phyloP scores from a whole-genome alignment of 2,797 vertebrate genomes.

The Tinamus major region DNA sequence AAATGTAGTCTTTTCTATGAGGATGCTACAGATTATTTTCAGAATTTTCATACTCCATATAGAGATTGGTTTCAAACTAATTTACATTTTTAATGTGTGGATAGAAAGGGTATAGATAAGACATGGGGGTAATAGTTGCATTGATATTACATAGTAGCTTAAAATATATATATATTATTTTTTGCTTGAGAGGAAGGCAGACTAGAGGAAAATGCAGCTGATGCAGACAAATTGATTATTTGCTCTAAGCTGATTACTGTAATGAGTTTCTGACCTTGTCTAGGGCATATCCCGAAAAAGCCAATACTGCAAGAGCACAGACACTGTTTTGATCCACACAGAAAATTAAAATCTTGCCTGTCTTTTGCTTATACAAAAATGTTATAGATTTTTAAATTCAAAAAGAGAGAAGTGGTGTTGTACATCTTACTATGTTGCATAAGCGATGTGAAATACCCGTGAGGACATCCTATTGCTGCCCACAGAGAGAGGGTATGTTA shows the following conservation, averaged over 20 bases:
- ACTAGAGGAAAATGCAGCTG: constrained; percentile 27
- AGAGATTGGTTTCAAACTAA: constrained; percentile 28
- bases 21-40: constrained; percentile 57
- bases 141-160: not conserved
- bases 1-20: constrained; percentile 19
- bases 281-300: constrained; percentile 70
- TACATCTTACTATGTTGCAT: constrained; percentile 28
- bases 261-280: constrained; percentile 78
- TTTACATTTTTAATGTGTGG: not conserved
- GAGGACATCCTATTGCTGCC: constrained; percentile 72
- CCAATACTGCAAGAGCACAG: constrained; percentile 49
- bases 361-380: constrained; percentile 71
- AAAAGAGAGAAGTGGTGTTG: not conserved
- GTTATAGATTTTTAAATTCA: not conserved
- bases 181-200: not conserved
- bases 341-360: constrained; percentile 61
- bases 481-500: constrained; percentile 62
- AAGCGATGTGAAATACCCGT: constrained; percentile 78
- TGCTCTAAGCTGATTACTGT: constrained; percentile 46
- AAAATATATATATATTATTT: not conserved
- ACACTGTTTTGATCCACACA: constrained; percentile 47
- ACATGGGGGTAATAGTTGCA: not conserved
- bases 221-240: constrained; percentile 55
- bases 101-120: not conserved
- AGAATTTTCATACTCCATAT: constrained; percentile 9